A percentile compares a stretch with the other conserved stretches of the same genome.
These are phyloP conservation scores for Plotosus lineatus DNA, from an alignment of 2,113 vertebrate species.

Conservation along the genomic window DNA sequence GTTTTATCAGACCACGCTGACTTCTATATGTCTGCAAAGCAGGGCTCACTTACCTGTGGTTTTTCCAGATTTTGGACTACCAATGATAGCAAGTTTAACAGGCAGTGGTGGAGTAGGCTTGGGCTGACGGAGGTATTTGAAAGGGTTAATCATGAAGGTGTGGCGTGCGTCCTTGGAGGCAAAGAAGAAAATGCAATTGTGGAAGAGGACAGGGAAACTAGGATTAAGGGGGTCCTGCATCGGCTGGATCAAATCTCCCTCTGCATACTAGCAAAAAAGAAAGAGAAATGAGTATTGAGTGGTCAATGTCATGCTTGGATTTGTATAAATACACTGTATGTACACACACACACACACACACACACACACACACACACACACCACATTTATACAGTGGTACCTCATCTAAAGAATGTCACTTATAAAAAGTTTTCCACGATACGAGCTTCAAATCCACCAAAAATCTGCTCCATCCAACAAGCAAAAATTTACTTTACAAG, in stretches of 20 bases:
- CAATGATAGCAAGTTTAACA: slow-evolving; percentile 82
- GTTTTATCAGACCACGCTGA: background rate
- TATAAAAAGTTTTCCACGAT: too few species aligned
- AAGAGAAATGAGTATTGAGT: background rate
- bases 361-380: too few species aligned
- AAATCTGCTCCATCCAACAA: too few species aligned
- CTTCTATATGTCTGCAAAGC: background rate
- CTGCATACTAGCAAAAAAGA: slow-evolving; percentile 66
- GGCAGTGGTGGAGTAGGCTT: slow-evolving; percentile 78
- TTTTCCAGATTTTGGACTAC: slow-evolving; percentile 93
- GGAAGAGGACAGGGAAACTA: slow-evolving; percentile 80
- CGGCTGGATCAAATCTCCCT: slow-evolving; percentile 83
- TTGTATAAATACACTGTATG: background rate
- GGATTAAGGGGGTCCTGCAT: slow-evolving; percentile 65
- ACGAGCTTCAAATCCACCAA: too few species aligned
- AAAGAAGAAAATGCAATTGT: slow-evolving; percentile 91
- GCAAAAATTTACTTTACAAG: too few species aligned
- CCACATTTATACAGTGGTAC: too few species aligned
- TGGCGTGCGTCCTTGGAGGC: slow-evolving; percentile 81
- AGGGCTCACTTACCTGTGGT: slow-evolving; percentile 77
- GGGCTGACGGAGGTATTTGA: slow-evolving; percentile 86
- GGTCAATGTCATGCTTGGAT: background rate
- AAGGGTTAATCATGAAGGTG: slow-evolving; percentile 85
- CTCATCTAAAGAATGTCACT: too few species aligned
- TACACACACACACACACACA: too few species aligned